A percentile compares a stretch with the other conserved stretches of the same genome.
phyloP scores from a whole-genome alignment of 2,113 vertebrate genomes.

The Chrysemys picta region DNA sequence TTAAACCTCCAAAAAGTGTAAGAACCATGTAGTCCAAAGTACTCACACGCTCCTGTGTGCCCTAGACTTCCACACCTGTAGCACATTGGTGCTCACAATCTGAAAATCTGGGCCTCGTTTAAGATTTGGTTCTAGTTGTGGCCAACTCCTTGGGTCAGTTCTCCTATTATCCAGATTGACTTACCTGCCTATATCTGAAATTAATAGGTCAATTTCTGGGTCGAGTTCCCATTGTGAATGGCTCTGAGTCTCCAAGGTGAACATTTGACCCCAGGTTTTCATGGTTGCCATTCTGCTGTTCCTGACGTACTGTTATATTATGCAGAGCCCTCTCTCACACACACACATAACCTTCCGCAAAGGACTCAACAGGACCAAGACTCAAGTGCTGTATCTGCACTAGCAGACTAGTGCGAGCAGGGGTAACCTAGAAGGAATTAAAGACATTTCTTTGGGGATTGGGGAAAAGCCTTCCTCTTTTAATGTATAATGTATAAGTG shows the following conservation, averaged over 20 bases:
- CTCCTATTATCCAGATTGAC: not conserved
- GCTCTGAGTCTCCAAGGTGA: not conserved
- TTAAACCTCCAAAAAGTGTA: not conserved
- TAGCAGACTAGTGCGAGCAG: not conserved
- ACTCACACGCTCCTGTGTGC: not conserved
- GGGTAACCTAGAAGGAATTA: not conserved
- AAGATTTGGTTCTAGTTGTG: not conserved
- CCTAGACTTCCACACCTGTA: not conserved
- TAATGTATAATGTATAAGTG: not conserved
- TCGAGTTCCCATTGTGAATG: not conserved
- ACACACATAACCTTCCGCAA: not conserved
- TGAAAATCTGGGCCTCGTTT: not conserved
- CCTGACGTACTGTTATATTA: not conserved
- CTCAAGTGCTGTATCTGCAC: not conserved
- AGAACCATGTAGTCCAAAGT: not conserved
- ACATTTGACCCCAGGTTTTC: not conserved
- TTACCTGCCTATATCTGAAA: not conserved
- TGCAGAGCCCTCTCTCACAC: accelerated
- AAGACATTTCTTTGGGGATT: not conserved
- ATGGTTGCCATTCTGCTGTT: accelerated
- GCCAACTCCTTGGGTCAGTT: not conserved
- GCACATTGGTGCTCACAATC: not conserved
- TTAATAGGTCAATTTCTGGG: not conserved
- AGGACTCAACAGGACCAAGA: not conserved
- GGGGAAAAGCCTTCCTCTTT: not conserved